Conservation (phyloP, 1,140 invertebrate genomes). For the Spodoptera litura region DNA sequence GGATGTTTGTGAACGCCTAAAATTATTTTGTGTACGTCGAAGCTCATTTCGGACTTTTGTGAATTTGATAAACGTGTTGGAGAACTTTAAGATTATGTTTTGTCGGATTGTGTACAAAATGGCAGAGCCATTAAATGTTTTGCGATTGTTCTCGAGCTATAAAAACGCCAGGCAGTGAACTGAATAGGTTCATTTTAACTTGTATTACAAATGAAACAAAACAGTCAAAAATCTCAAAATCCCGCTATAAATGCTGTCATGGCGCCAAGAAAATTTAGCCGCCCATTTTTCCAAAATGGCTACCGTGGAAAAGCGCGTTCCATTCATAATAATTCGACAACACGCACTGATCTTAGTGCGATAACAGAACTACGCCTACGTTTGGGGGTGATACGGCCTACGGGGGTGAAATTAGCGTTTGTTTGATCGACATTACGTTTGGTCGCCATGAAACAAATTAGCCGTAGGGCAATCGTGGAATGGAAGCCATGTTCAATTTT, state of each 20-base stretch:
- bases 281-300: constrained; percentile 56
- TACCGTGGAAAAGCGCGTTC: constrained; percentile 45
- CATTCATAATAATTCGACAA: constrained; percentile 56
- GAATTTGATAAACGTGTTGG: constrained; percentile 35
- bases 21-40: constrained; percentile 47
- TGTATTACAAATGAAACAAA: not conserved
- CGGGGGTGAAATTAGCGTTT: constrained; percentile 48
- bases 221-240: not conserved
- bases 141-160: constrained; percentile 4
- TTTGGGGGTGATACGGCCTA: not conserved
- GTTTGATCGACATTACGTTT: constrained; percentile 40
- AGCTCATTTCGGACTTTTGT: constrained; percentile 42
- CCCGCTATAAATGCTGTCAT: constrained; percentile 9
- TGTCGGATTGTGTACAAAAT: not conserved
- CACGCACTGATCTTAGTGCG: constrained; percentile 40
- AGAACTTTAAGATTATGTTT: constrained; percentile 36
- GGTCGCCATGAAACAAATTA: constrained; percentile 37
- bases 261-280: constrained; percentile 42
- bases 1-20: constrained; percentile 52
- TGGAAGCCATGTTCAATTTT: constrained; percentile 22
- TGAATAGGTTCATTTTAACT: not conserved
- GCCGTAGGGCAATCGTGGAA: not conserved
- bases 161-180: not conserved
- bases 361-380: constrained; percentile 40
- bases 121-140: not conserved